Evolutionary conservation across 2,888 invertebrate genomes (phyloP).

Genomic region (Cosmopolites sordidus): DNA sequence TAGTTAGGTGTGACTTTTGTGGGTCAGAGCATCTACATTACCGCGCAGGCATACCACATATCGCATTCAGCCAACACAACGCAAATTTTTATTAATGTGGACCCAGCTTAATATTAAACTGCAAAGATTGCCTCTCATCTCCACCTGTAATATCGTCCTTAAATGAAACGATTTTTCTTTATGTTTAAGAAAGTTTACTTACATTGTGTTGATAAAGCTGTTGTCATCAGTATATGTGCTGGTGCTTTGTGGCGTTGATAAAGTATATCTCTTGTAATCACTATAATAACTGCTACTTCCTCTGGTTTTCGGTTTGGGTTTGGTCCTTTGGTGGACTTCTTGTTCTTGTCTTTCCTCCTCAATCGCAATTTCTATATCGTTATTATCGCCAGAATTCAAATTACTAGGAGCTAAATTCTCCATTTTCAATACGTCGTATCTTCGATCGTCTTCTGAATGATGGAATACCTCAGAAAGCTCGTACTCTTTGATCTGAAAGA

Average conservation of each 20-base stretch:
- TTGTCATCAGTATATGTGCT: slow-evolving; percentile 38
- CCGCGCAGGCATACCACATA: no score
- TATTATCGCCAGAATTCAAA: slow-evolving; percentile 60
- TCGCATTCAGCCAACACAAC: no score
- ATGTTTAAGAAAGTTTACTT: no score
- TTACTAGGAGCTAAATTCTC: slow-evolving; percentile 54
- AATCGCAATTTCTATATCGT: slow-evolving; percentile 72
- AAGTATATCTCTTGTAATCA: slow-evolving; percentile 34
- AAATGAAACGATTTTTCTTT: no score
- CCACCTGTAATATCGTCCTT: no score
- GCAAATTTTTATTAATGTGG: no score
- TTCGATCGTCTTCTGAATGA: slow-evolving; percentile 72
- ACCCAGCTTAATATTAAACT: no score
- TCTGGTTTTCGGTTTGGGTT: slow-evolving; percentile 31
- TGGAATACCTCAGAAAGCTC: slow-evolving; percentile 83
- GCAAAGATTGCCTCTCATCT: no score
- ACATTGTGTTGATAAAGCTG: slow-evolving; percentile 43
- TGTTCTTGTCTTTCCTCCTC: slow-evolving; percentile 72
- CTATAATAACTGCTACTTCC: slow-evolving; percentile 17
- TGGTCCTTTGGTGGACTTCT: slow-evolving; percentile 46
- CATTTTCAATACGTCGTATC: slow-evolving; percentile 66
- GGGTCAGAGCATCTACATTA: no score
- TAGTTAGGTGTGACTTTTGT: no score
- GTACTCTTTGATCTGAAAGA: slow-evolving; percentile 75
- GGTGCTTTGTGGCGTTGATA: slow-evolving; percentile 33